Evolutionary conservation across 2,113 vertebrate species (phyloP).

Genomic region (Leiothrix lutea): DNA sequence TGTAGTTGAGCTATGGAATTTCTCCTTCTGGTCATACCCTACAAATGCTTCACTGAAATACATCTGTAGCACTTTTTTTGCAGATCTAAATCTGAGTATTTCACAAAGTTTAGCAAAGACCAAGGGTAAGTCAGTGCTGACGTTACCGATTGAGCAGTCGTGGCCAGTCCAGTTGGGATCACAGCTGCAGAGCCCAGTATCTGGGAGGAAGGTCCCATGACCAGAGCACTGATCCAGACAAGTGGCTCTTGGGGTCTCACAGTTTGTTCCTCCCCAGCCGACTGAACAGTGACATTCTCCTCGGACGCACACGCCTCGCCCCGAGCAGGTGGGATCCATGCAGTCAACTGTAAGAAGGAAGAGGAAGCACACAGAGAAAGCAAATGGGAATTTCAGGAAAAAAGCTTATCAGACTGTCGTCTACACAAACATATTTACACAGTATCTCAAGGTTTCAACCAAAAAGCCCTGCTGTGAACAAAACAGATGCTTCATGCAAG

Average conservation of each 20-base stretch:
- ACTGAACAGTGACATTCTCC: conserved; percentile 96
- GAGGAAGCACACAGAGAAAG: neutral
- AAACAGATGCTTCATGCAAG: neutral
- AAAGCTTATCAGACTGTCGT: neutral
- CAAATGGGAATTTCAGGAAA: neutral
- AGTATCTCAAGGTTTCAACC: neutral
- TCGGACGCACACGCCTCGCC: conserved; percentile 91
- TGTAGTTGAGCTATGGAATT: neutral
- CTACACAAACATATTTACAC: neutral
- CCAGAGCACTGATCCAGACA: conserved; percentile 97
- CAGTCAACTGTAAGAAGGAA: conserved; percentile 83
- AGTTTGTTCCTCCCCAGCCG: conserved; percentile 94
- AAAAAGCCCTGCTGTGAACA: neutral
- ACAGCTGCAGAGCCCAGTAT: conserved; percentile 90
- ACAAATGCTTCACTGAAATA: neutral
- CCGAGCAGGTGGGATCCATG: conserved; percentile 93
- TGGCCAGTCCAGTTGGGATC: conserved; percentile 96
- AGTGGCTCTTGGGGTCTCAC: conserved; percentile 89
- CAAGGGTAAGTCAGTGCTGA: neutral
- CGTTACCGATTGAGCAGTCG: conserved; percentile 91
- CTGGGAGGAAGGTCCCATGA: conserved; percentile 88
- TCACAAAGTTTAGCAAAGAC: neutral
- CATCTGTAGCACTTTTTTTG: neutral
- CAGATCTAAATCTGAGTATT: neutral
- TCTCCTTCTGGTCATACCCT: neutral